Evolutionary conservation across 2,888 invertebrate species (phyloP), one percentile per base, ranked within the genome.

Genomic region (Malthinus seriepunctatus): DNA sequence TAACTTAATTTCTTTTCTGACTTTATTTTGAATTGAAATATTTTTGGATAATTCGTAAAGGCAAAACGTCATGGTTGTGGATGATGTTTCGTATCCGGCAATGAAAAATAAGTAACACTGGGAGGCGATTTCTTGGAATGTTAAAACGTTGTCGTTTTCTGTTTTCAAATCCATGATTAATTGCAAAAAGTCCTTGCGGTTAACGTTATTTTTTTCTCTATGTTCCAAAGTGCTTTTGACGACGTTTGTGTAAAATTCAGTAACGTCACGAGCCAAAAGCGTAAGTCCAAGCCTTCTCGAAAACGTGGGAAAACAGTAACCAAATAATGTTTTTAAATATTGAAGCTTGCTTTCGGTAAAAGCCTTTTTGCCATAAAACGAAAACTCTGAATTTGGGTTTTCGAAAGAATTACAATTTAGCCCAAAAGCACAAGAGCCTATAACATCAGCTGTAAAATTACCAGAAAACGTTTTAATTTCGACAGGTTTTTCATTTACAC

Each of bases 361-460:
- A 8, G 51, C 11, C 32, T 35, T 46, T 35, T 35, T 50, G 8
- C 54, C 59, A 8, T 60, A 32, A 6, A 46, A n/a, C 12, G 38
- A 44, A 39, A 55, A 60, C 3, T 77, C 47, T 84, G 79, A 15
- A 81, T 81, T 64, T 84, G 81, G 63, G 82, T 82, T 64, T 3
- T 34, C 34, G 4, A 60, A 47, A 4, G 46, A 50, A 8, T 54
- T 51, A n/a, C 59, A 60, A 10, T 84, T 82, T 2, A 86, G 76
- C 11, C 85, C 85, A 69, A 85, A 86, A 7, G 83, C 85, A 53
- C 83, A 81, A 42, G 81, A 82, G 0, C 83, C 84, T 23, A 86
- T 83, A 1, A 84, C 81, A 67, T 85, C 85, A 0, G 84, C 56
- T 1, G 60, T 81, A 67, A 82, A 84, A 62, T 81, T 80, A 3